Percentiles rank a stretch among this genome's conserved stretches.
These are phyloP conservation scores for Drosophila triauraria DNA, from an alignment of 1,140 invertebrate genomes.

Conservation along the genomic window DNA sequence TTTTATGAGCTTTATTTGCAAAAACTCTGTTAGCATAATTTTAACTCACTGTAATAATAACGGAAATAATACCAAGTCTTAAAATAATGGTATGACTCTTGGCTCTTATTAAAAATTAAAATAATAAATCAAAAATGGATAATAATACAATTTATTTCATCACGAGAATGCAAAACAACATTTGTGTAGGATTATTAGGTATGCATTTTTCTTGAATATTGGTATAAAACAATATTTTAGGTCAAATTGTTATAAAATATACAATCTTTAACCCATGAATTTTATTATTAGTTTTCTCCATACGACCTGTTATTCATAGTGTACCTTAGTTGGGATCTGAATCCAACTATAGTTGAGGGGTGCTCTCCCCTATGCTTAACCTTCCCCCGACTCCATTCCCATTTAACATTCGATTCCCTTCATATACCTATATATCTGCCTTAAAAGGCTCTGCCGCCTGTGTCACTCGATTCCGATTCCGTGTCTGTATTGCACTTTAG, in stretches of 20 bases:
- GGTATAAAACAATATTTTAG: too few species aligned
- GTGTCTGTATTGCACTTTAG: constrained; percentile 42
- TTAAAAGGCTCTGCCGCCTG: constrained; percentile 20
- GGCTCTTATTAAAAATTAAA: too few species aligned
- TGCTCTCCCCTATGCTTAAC: constrained; percentile 4
- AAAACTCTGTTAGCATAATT: background rate
- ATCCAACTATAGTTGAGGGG: background rate
- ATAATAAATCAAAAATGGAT: too few species aligned
- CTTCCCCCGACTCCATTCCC: background rate
- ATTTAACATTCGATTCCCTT: constrained; percentile 17
- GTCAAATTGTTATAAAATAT: too few species aligned
- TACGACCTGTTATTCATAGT: background rate
- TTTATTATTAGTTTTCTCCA: too few species aligned
- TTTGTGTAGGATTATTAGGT: too few species aligned
- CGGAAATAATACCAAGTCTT: too few species aligned
- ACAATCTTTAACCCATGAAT: background rate
- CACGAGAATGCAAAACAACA: too few species aligned
- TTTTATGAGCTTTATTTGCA: background rate
- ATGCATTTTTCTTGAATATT: background rate
- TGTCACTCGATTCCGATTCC: constrained; percentile 46
- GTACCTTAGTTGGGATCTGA: background rate
- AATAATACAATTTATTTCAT: too few species aligned
- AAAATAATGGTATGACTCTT: too few species aligned
- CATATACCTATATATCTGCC: constrained; percentile 2
- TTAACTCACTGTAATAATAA: too few species aligned